These are phyloP conservation scores for Meta bourneti DNA, from an alignment of 2,888 invertebrate species.

Conservation along the genomic window DNA sequence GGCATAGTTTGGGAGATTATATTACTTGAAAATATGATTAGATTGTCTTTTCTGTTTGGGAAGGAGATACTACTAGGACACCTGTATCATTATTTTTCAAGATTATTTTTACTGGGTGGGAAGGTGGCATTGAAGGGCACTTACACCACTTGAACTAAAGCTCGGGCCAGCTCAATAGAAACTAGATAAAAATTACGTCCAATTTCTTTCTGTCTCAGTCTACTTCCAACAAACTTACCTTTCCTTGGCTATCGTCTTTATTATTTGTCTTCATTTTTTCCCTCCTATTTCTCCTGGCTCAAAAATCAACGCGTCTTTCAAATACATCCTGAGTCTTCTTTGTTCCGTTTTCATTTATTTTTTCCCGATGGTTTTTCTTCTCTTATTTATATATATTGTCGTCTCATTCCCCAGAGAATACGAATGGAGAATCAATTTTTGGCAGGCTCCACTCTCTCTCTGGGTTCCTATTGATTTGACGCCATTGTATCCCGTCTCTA, in stretches of 20 bases:
- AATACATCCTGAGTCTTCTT: conserved; percentile 37
- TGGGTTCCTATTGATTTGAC: conserved; percentile 55
- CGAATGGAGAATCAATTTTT: conserved; percentile 70
- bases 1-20: no score
- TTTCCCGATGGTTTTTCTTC: conserved; percentile 6
- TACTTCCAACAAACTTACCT: background rate
- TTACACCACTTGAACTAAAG: no score
- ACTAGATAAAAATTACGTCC: background rate
- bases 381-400: conserved; percentile 61
- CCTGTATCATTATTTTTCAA: no score
- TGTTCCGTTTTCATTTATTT: conserved; percentile 31
- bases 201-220: background rate
- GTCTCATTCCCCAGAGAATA: conserved; percentile 49
- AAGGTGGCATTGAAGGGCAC: no score
- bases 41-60: no score
- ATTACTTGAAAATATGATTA: no score
- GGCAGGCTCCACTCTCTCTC: conserved; percentile 3
- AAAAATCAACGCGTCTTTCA: conserved; percentile 47
- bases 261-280: conserved; percentile 12
- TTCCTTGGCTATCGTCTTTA: background rate
- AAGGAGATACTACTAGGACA: no score
- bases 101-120: no score
- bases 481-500: conserved; percentile 45
- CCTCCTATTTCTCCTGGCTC: background rate
- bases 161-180: no score